Base-by-base conservation (phyloP, 2,113 vertebrate genomes). In the Platysteira castanea region DNA sequence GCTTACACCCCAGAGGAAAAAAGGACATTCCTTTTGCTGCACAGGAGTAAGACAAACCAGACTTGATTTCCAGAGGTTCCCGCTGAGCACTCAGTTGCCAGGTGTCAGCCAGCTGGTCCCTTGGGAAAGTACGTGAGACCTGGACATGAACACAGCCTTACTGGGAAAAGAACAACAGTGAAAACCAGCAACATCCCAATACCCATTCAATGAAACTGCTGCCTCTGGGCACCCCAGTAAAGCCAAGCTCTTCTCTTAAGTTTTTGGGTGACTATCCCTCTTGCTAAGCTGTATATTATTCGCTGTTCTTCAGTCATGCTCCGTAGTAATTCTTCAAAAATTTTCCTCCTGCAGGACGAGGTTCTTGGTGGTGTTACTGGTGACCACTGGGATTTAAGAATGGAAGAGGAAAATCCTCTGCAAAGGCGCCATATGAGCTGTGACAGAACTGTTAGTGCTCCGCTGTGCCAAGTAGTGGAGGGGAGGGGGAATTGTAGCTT, bases 21-120 rank as follows among this genome's bases (percentile, higher is more conserved):
- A 35, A 60, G 6, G 31, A 59, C 12, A 18, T 67, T 63, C 5
- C 9, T 54, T 68, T 31, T 11, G 7, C 50, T 68, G 14, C 7
- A 8, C 0, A 19, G 52, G 39, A 54, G 26, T 31, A 61, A 69
- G 33, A 73, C 27, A 33, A 81, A 56, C 3, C 5, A 78, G 64
- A 47, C 7, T 15, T 64, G 5, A 5, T 64, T 73, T 81, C 23
- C 30, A 37, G 63, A 68, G 13, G 13, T 21, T 54, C 4, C 11
- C 7, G 37, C 27, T 28, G 33, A 54, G 15, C 18, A 8, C 26
- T 64, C 18, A 9, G 12, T 65, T 35, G 6, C 41, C 42, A 41
- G 33, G 21, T 78, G 18, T 24, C 61, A 61, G 42, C 7, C 19
- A 47, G 46, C 16, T 0, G 0, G 19, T 4, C 33, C 11, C 30